These are phyloP conservation scores for Drosophila niveifrons DNA, from an alignment of 2,888 invertebrate species.

Conservation along the genomic window DNA sequence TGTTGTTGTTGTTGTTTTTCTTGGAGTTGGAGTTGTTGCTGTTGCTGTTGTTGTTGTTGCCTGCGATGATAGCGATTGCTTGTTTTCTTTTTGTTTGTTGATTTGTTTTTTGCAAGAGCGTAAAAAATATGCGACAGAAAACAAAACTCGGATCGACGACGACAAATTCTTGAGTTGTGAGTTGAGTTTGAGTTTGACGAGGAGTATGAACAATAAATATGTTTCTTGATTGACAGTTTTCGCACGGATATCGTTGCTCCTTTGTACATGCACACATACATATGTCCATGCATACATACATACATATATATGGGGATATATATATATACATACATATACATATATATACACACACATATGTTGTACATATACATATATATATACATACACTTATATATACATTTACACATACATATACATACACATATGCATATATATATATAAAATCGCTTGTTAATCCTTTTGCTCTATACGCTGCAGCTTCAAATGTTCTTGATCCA, in stretches of 20 bases:
- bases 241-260: constrained; percentile 27
- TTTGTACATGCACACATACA: constrained; percentile 14
- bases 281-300: background rate
- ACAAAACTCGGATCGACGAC: constrained; percentile 23
- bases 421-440: constrained; percentile 12
- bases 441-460: constrained; percentile 10
- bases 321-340: constrained; percentile 5
- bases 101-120: constrained; percentile 13
- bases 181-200: constrained; percentile 14
- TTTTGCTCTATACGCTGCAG: constrained; percentile 8
- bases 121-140: constrained; percentile 32
- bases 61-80: constrained; percentile 21
- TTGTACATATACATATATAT: background rate
- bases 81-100: background rate
- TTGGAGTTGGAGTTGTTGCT: background rate
- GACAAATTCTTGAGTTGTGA: constrained; percentile 18
- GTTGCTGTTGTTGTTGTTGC: constrained; percentile 10
- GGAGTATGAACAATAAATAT: constrained; percentile 17
- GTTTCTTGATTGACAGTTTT: constrained; percentile 44
- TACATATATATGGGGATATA: constrained; percentile 16
- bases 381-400: constrained; percentile 12
- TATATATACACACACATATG: constrained; percentile 6
- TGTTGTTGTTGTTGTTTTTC: constrained; percentile 21
- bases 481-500: constrained; percentile 39
- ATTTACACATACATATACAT: constrained; percentile 1